Evolutionary conservation across 2,888 invertebrate species (phyloP).

Genomic region (Erpobdella octoculata): DNA sequence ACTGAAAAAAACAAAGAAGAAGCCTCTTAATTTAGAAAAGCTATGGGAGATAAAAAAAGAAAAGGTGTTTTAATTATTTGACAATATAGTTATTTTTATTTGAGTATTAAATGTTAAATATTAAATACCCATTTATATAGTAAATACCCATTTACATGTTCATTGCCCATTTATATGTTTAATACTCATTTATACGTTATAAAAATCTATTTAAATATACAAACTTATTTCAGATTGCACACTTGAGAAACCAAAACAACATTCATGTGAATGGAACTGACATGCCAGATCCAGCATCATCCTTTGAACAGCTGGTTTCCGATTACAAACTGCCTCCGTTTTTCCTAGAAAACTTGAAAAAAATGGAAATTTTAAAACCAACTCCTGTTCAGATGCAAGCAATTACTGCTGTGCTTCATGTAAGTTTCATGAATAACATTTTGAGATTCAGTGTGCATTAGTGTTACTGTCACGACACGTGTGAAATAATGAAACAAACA

Average conservation of each 20-base stretch:
- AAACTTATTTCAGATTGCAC: constrained; percentile 64
- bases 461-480: not conserved
- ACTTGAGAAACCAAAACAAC: constrained; percentile 65
- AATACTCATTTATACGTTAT: no score
- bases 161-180: no score
- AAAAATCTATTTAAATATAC: no score
- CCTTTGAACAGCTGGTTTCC: constrained; percentile 60
- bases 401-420: constrained; percentile 71
- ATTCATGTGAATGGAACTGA: constrained; percentile 73
- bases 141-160: no score
- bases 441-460: not conserved
- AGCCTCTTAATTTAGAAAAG: no score
- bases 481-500: not conserved
- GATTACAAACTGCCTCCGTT: constrained; percentile 58
- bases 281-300: constrained; percentile 66
- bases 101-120: no score
- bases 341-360: constrained; percentile 64
- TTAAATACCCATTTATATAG: no score
- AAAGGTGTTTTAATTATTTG: no score
- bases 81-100: no score
- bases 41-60: no score
- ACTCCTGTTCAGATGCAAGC: constrained; percentile 66
- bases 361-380: constrained; percentile 43
- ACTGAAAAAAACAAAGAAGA: no score
- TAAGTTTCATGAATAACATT: constrained; percentile 32